Base-by-base conservation (phyloP, 2,797 vertebrate species). In the Scolopax bukidnonensis region DNA sequence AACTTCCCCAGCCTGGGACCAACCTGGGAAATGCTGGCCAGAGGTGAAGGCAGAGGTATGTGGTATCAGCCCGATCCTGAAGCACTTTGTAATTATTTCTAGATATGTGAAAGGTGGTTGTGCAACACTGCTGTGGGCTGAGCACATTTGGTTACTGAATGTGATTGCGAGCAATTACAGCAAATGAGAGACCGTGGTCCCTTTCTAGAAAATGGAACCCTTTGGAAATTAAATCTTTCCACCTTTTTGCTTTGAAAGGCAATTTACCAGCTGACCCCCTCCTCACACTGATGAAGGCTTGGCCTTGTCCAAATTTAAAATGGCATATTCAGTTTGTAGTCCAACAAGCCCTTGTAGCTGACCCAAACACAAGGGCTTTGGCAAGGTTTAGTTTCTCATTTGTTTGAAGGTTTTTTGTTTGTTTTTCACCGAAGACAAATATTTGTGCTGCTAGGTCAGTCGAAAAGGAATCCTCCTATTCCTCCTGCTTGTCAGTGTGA, bases 161-260 rank as follows among this genome's bases (percentile, higher is more conserved):
- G 65, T 0, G 1, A n/a, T 48, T 76, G 51, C 0, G 7, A 89
- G 71, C 84, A 92, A 84, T 82, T 89, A 84, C 84, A 87, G 67
- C 91, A 87, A 84, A 57, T 0, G 2, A 53, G 40, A 83, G 75
- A 64, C 48, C 0, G 0, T 2, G 17, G 16, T 60, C 87, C 56
- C 40, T 9, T 78, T 86, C 79, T 48, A 82, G 88, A 74, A 91
- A 90, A 90, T 9, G 3, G 73, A 89, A 77, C 78, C 5, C 0
- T 77, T 83, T 87, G 53, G 61, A 91, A 91, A 95, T 93, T 89
- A 95, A 94, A 97, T 96, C 77, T 89, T 96, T 95, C 92, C 93
- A 95, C 88, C n/a, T 79, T 90, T 84, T 93, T 89, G 90, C 86
- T 95, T 84, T 9, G 16, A 95, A 92, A 94, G 71, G 78, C 87